Evolutionary conservation across 2,797 vertebrate genomes (phyloP), one percentile per base, ranked within the genome.

Genomic region (Gymnoscopelus braueri): DNA sequence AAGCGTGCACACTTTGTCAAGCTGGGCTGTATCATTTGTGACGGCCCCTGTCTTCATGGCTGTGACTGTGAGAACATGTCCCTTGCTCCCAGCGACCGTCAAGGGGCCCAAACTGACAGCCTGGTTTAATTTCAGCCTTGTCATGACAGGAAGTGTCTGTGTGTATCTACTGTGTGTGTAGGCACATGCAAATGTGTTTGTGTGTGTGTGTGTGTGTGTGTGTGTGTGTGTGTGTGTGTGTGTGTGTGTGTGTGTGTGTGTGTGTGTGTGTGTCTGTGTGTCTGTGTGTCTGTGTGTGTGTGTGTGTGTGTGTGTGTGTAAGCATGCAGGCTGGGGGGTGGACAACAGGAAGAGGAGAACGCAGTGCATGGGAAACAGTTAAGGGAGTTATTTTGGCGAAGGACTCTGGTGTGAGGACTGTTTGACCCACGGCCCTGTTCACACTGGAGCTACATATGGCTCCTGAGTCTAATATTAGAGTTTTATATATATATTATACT

Each of bases 121-220:
- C 26, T 84, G 78, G 79, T 89, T 91, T 82, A 80, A 91, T 89
- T 89, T 88, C 77, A 82, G 77, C 57, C 75, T 64, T 85, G 78
- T 88, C 87, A 83, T 84, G 82, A 80, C 87, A 91, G 90, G 88
- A 92, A 84, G 82, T 87, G 65, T 80, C 72, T 82, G 24, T 75
- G 54, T 71, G 24, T 71, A 19, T 71, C n/a, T 65, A 60, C 56
- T 47, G 44, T 50, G 47, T 49, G 47, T 62, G 15, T 48, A n/a
- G 29, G 52, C 56, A 50, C 56, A 19, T 48, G 52, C 47, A 53
- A 24, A 32, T 44, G 69, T 15, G 24, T 19, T 56, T 23, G 9
- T n/a, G 60, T 47, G 13, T 64, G 24, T 64, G 1, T 23, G 48
- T 55, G 59, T 63, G 58, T 66, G 47, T 48, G 35, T 48, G 26